Evolutionary conservation across 2,888 invertebrate species (phyloP).

Genomic region (Polymixis flavicincta): DNA sequence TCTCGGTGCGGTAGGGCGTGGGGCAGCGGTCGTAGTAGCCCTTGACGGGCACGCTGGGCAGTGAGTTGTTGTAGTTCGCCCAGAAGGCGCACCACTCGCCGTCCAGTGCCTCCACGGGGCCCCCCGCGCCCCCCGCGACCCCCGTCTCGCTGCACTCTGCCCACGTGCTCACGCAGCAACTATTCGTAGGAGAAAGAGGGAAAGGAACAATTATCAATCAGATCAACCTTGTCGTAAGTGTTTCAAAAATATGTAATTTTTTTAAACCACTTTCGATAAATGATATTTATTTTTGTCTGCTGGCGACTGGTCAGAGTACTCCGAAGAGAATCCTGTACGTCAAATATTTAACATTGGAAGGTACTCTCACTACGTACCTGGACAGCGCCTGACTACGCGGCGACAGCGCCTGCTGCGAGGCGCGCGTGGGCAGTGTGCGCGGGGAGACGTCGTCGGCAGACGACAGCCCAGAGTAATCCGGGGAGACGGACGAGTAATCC

Average conservation of each 20-base stretch:
- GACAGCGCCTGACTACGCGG: conserved; percentile 78
- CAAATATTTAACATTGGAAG: too few relatives aligned
- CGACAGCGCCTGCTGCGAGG: conserved; percentile 67
- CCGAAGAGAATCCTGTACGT: too few relatives aligned
- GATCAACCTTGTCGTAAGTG: background rate
- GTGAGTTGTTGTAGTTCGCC: conserved; percentile 84
- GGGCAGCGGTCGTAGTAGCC: conserved; percentile 86
- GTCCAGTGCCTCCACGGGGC: conserved; percentile 27
- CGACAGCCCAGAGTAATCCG: conserved; percentile 83
- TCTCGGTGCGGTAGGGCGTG: conserved; percentile 84
- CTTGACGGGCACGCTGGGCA: conserved; percentile 76
- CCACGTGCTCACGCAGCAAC: conserved; percentile 81
- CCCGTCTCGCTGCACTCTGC: conserved; percentile 74
- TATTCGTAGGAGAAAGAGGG: conserved; percentile 46
- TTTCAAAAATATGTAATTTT: background rate
- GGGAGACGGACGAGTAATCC: conserved; percentile 85
- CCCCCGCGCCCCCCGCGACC: background rate
- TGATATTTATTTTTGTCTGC: too few relatives aligned
- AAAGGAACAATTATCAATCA: background rate
- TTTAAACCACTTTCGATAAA: background rate
- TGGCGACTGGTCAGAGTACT: too few relatives aligned
- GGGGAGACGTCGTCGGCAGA: conserved; percentile 81
- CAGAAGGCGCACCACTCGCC: conserved; percentile 87
- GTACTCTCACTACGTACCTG: conserved; percentile 63
- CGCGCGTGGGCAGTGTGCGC: conserved; percentile 40